A percentile compares a stretch with the other conserved stretches of the same genome.
These are phyloP conservation scores for Hypotaenidia philippensis DNA, from an alignment of 2,797 vertebrate species.

Conservation along the genomic window DNA sequence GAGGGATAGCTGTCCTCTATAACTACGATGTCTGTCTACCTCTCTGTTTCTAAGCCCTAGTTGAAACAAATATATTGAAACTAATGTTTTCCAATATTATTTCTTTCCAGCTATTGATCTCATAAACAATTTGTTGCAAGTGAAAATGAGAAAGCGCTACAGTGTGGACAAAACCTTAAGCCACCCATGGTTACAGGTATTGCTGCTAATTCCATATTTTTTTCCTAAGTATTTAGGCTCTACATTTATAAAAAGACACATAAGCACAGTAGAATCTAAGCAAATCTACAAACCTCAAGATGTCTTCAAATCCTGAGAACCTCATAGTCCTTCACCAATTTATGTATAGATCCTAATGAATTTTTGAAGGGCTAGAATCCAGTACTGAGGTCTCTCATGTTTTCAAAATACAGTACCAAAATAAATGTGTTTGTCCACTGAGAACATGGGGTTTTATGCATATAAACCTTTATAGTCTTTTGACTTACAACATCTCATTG, in stretches of 20 bases:
- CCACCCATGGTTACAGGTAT: constrained; percentile 95
- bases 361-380: not conserved
- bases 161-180: constrained; percentile 98
- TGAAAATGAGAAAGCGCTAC: constrained; percentile 98
- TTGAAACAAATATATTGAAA: not conserved
- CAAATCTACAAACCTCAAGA: not conserved
- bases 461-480: not conserved
- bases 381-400: not conserved
- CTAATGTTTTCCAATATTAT: constrained; percentile 29
- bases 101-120: constrained; percentile 93
- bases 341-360: not conserved
- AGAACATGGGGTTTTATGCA: not conserved
- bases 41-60: not conserved
- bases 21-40: not conserved
- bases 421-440: not conserved
- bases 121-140: constrained; percentile 98
- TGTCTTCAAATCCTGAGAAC: not conserved
- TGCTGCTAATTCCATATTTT: not conserved
- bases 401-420: not conserved
- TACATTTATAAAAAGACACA: not conserved
- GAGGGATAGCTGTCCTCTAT: not conserved
- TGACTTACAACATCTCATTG: not conserved
- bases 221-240: not conserved
- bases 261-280: not conserved
- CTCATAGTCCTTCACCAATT: not conserved